phyloP scores from a whole-genome alignment of 2,888 invertebrate species.

The Agrypnus murinus region DNA sequence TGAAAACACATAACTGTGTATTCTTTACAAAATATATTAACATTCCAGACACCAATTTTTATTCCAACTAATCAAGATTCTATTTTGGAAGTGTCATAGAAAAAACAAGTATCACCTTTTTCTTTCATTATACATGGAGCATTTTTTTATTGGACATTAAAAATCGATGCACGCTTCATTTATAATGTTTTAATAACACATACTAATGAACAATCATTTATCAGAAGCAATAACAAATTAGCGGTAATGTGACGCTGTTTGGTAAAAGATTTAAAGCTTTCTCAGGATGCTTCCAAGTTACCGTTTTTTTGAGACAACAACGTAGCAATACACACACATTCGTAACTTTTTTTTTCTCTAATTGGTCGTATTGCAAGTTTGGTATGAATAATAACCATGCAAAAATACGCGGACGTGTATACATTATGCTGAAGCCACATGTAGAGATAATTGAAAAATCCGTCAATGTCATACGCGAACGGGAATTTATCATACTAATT shows the following conservation, averaged over 20 bases:
- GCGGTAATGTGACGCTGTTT: neutral
- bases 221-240: conserved; percentile 30
- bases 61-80: no score
- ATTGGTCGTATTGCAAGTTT: conserved; percentile 5
- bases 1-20: no score
- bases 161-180: conserved; percentile 29
- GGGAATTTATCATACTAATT: conserved; percentile 38
- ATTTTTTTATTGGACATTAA: conserved; percentile 15
- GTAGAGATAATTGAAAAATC: conserved; percentile 43
- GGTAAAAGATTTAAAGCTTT: conserved; percentile 11
- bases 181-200: conserved; percentile 19
- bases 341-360: conserved; percentile 6
- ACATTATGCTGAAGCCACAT: conserved; percentile 26
- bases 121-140: conserved; percentile 1
- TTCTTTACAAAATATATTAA: no score
- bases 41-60: no score
- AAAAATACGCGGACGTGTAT: conserved; percentile 32
- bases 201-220: conserved; percentile 27
- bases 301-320: conserved; percentile 22
- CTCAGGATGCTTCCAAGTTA: conserved; percentile 20
- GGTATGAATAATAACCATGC: conserved; percentile 25
- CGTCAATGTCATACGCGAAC: conserved; percentile 34
- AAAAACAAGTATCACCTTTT: no score
- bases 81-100: no score
- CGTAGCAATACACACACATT: no score